Percentiles rank a stretch among this genome's conserved stretches.
These are phyloP conservation scores for Phalanger gymnotis DNA, from an alignment of 2,797 vertebrate species.

Conservation along the genomic window DNA sequence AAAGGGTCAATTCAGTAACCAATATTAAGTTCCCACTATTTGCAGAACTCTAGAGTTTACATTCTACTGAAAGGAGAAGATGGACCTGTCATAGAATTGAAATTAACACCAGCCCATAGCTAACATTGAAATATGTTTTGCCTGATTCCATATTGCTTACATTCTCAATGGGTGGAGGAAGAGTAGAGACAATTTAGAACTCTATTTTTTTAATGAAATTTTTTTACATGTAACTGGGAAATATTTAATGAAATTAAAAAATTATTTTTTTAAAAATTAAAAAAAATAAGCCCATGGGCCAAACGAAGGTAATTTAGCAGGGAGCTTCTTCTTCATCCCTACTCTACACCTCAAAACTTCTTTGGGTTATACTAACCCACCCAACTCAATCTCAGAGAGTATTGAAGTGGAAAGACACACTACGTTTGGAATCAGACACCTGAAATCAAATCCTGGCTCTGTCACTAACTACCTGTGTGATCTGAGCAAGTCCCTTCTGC, in stretches of 20 bases:
- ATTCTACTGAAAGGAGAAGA: background rate
- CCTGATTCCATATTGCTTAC: background rate
- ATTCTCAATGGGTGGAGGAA: background rate
- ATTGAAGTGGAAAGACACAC: background rate
- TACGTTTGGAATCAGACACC: background rate
- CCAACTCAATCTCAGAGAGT: background rate
- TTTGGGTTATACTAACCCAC: background rate
- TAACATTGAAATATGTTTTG: background rate
- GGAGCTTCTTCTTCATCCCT: background rate
- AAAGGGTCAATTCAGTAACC: background rate
- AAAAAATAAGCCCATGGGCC: background rate
- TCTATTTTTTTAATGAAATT: no score
- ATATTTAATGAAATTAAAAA: background rate
- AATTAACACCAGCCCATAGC: background rate
- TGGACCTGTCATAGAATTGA: background rate
- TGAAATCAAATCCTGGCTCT: background rate
- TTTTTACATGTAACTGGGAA: background rate
- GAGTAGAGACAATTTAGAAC: background rate
- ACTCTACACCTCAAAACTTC: background rate
- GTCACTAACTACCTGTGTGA: background rate
- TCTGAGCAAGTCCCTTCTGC: background rate
- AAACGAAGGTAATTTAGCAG: background rate
- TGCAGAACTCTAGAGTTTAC: background rate
- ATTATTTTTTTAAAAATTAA: background rate
- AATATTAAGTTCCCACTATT: background rate